Percentiles rank a stretch among this genome's conserved stretches.
These are phyloP conservation scores for Hedychridium roseum DNA, from an alignment of 2,888 invertebrate genomes.

Conservation along the genomic window DNA sequence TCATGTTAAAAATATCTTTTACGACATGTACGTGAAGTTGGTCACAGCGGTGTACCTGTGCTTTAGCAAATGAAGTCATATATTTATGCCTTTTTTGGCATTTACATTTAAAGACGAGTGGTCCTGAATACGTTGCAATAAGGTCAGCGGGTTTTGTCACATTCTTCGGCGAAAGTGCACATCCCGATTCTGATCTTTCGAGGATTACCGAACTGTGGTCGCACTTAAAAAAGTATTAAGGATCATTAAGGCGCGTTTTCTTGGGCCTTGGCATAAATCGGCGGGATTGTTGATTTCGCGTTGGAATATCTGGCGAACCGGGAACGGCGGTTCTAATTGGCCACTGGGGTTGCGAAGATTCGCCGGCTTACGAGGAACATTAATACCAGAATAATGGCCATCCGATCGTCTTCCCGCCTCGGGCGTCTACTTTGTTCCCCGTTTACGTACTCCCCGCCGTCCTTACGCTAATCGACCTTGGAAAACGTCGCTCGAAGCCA, in stretches of 20 bases:
- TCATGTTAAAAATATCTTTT: too few species aligned
- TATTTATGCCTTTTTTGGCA: too few species aligned
- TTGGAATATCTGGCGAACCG: not conserved
- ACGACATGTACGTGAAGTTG: too few species aligned
- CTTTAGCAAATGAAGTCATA: too few species aligned
- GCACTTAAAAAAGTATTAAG: not conserved
- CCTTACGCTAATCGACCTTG: slow-evolving; percentile 17
- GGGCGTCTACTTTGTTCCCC: slow-evolving; percentile 8
- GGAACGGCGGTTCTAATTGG: slow-evolving; percentile 1
- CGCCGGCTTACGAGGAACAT: slow-evolving; percentile 5
- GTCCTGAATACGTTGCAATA: too few species aligned
- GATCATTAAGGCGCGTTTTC: not conserved
- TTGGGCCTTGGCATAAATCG: slow-evolving; percentile 9
- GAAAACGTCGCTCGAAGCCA: slow-evolving; percentile 11
- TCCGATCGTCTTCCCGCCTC: slow-evolving; percentile 12
- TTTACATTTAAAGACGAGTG: too few species aligned
- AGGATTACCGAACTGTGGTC: too few species aligned
- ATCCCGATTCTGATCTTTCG: too few species aligned
- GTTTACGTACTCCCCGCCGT: slow-evolving; percentile 11
- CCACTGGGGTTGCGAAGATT: slow-evolving; percentile 1
- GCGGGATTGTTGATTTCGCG: not conserved
- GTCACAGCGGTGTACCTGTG: too few species aligned
- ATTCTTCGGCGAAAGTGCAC: too few species aligned
- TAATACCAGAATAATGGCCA: slow-evolving; percentile 23
- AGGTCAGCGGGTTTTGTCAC: too few species aligned